Conservation (phyloP, 2,888 invertebrate species). For the Strigamia transsilvanica region DNA sequence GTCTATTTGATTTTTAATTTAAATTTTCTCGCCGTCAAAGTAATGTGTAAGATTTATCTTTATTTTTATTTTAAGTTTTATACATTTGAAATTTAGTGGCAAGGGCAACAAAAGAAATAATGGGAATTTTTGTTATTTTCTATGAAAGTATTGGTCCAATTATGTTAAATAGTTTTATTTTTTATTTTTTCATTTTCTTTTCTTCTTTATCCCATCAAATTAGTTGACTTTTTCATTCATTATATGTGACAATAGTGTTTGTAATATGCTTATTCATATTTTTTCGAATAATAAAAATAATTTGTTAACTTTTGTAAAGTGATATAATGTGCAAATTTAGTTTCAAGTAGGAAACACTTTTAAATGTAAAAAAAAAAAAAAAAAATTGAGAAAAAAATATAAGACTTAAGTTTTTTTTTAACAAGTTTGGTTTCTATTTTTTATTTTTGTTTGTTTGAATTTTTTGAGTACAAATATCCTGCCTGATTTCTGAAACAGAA, state of each 20-base stretch:
- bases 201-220: neutral
- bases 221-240: conserved; percentile 48
- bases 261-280: conserved; percentile 14
- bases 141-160: conserved; percentile 41
- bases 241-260: conserved; percentile 52
- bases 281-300: conserved; percentile 24
- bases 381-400: neutral
- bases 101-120: conserved; percentile 35
- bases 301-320: conserved; percentile 37
- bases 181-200: neutral
- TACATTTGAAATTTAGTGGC: neutral
- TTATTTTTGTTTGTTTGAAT: neutral
- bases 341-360: conserved; percentile 22
- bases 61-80: neutral
- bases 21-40: neutral
- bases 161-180: conserved; percentile 48
- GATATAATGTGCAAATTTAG: conserved; percentile 37
- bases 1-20: neutral
- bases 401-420: neutral
- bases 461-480: conserved; percentile 42
- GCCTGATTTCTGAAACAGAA: conserved; percentile 39
- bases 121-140: conserved; percentile 37
- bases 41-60: conserved; percentile 1
- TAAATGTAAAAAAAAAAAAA: neutral
- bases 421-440: neutral